phyloP scores from a whole-genome alignment of 2,888 invertebrate species.

The Tetheella fluctuosa region DNA sequence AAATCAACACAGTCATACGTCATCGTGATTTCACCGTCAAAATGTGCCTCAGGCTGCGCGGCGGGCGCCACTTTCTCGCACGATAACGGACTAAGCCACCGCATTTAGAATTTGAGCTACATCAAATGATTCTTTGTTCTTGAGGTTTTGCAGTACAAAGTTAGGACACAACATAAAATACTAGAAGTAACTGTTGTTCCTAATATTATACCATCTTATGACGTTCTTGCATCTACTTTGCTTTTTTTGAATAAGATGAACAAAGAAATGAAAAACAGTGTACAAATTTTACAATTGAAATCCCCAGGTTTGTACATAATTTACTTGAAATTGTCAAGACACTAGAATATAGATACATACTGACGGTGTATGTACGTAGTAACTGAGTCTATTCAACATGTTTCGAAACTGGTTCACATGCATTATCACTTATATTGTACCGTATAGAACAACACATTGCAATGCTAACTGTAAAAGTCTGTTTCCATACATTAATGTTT shows the following conservation, averaged over 20 bases:
- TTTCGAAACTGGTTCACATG: constrained; percentile 7
- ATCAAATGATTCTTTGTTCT: neutral
- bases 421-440: constrained; percentile 3
- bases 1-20: constrained; percentile 11
- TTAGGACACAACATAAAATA: too few species aligned
- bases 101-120: constrained; percentile 11
- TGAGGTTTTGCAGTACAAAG: neutral
- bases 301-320: too few species aligned
- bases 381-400: neutral
- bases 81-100: constrained; percentile 1
- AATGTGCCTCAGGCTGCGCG: constrained; percentile 35
- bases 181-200: too few species aligned
- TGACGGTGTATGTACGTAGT: neutral
- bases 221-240: too few species aligned
- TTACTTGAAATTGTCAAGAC: too few species aligned
- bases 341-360: too few species aligned
- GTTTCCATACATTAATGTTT: constrained; percentile 3
- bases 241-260: too few species aligned
- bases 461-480: constrained; percentile 12
- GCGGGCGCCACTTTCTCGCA: constrained; percentile 47
- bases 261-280: too few species aligned
- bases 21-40: constrained; percentile 46
- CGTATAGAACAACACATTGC: neutral
- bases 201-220: too few species aligned
- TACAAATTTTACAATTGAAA: too few species aligned